Percentiles rank a stretch among this genome's conserved stretches.
Evolutionary conservation across 2,797 vertebrate genomes (phyloP).

Genomic region (Nannoperca australis): DNA sequence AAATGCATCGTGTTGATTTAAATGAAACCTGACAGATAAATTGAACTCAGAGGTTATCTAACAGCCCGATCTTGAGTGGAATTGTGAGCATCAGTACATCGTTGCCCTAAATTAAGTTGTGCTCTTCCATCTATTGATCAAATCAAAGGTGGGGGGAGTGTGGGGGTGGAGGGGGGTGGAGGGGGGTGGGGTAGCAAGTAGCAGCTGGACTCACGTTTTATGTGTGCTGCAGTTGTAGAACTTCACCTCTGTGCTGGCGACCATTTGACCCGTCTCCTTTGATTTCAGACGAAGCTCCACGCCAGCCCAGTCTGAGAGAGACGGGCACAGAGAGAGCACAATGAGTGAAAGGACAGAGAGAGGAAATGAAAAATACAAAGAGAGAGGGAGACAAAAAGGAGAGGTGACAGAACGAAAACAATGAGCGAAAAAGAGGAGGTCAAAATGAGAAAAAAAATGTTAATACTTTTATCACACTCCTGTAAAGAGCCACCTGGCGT

Average conservation of each 20-base stretch:
- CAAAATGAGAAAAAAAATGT: constrained; percentile 54
- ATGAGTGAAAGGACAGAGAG: constrained; percentile 7
- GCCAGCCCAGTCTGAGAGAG: constrained; percentile 91
- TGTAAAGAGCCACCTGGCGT: constrained; percentile 74
- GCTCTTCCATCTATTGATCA: constrained; percentile 64
- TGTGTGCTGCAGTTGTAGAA: constrained; percentile 99
- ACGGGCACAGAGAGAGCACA: not conserved
- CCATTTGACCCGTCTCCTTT: constrained; percentile 92
- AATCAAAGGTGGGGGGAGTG: constrained; percentile 37
- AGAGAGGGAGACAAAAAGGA: constrained; percentile 1
- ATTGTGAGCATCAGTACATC: constrained; percentile 71
- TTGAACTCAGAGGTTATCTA: constrained; percentile 76
- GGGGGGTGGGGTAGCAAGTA: too few relatives aligned
- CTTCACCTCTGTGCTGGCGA: constrained; percentile 96
- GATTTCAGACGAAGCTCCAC: constrained; percentile 93
- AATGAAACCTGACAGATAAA: constrained; percentile 76
- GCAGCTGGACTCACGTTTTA: constrained; percentile 89
- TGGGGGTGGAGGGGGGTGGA: not conserved
- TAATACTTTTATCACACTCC: constrained; percentile 71
- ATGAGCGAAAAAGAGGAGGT: constrained; percentile 49
- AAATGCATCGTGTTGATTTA: constrained; percentile 73
- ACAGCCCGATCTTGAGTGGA: constrained; percentile 72
- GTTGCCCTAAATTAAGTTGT: constrained; percentile 75
- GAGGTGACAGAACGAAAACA: constrained; percentile 46
- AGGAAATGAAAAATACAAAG: constrained; percentile 19